These are phyloP conservation scores for Acleris emargana DNA, from an alignment of 2,888 invertebrate species.

Conservation along the genomic window DNA sequence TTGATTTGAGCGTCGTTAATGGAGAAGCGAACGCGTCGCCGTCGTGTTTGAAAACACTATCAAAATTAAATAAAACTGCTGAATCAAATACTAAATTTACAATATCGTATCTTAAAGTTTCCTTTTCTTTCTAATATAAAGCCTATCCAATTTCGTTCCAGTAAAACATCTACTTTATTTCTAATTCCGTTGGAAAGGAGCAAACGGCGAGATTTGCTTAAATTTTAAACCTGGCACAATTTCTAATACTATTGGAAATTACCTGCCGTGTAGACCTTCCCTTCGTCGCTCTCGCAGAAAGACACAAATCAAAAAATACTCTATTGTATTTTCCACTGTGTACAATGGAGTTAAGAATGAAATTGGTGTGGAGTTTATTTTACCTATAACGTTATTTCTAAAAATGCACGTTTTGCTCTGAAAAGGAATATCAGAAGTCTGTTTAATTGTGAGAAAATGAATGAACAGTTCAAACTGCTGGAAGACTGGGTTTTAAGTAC, in stretches of 20 bases:
- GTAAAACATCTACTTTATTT: conserved; percentile 53
- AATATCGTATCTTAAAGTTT: too few species aligned
- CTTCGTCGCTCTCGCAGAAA: conserved; percentile 7
- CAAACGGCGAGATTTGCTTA: conserved; percentile 49
- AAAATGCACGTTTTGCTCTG: conserved; percentile 1
- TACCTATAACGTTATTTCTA: too few species aligned
- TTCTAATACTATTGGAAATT: conserved; percentile 45
- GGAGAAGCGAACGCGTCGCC: too few species aligned
- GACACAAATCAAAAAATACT: too few species aligned
- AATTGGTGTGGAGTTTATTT: too few species aligned
- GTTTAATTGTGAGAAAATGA: conserved; percentile 25
- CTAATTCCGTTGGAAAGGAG: conserved; percentile 48
- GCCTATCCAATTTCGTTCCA: conserved; percentile 42
- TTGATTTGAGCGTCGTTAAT: too few species aligned
- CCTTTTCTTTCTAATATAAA: not conserved
- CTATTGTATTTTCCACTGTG: too few species aligned
- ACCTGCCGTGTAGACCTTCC: conserved; percentile 33
- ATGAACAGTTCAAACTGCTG: conserved; percentile 6
- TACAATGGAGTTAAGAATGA: too few species aligned
- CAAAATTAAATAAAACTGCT: too few species aligned
- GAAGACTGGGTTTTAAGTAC: not conserved
- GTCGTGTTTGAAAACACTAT: too few species aligned
- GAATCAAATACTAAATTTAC: too few species aligned
- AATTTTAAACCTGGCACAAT: conserved; percentile 49
- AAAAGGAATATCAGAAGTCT: conserved; percentile 24